Percentiles rank a stretch among this genome's conserved stretches.
Conservation (phyloP, 2,888 invertebrate species). For the Teleiodes luculella region DNA sequence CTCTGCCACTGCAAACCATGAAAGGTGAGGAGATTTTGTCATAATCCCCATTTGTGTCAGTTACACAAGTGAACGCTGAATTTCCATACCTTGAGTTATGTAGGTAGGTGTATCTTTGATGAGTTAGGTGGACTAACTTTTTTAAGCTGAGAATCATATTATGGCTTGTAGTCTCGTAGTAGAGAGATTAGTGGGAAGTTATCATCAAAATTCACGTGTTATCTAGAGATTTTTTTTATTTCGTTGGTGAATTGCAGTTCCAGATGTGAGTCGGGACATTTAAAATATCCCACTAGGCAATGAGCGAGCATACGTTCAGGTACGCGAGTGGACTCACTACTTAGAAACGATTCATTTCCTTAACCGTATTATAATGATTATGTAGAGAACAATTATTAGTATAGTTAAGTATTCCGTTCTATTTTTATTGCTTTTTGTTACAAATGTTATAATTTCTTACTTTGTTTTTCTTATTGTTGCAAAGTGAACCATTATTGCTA, state of each 20-base stretch:
- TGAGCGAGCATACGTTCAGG: neutral
- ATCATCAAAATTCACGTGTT: no score
- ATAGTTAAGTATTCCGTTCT: neutral
- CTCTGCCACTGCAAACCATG: no score
- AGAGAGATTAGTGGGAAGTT: no score
- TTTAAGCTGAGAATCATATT: no score
- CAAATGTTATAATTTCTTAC: neutral
- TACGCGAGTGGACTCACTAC: neutral
- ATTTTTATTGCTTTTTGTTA: neutral
- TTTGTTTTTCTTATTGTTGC: neutral
- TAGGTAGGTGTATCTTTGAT: no score
- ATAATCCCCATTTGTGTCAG: no score
- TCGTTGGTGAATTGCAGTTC: neutral
- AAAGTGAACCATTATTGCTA: neutral
- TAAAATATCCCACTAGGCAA: neutral
- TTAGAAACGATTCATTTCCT: conserved; percentile 3
- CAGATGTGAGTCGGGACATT: neutral
- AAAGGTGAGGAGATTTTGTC: no score
- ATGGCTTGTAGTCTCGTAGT: no score
- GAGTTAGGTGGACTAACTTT: no score
- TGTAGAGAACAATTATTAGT: neutral
- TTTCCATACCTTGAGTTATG: no score
- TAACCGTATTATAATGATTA: neutral
- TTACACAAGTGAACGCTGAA: no score
- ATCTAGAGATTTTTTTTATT: neutral